Percentiles rank a stretch among this genome's conserved stretches.
Conservation (phyloP, 2,797 vertebrate genomes). For the Xenopus petersii region DNA sequence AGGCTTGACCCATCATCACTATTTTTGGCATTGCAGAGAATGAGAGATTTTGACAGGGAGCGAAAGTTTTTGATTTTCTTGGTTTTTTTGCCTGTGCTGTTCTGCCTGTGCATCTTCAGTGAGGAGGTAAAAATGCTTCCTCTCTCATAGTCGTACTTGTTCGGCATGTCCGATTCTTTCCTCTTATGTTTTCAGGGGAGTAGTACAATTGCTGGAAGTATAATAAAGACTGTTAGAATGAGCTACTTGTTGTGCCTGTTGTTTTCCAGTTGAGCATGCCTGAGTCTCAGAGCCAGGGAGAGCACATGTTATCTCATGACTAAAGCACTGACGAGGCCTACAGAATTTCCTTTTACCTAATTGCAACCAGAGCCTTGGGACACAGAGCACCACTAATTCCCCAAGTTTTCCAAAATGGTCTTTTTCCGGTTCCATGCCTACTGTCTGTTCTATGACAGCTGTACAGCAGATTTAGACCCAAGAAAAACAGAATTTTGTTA, state of each 20-base stretch:
- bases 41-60: constrained; percentile 79
- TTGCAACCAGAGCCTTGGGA: neutral
- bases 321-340: constrained; percentile 2
- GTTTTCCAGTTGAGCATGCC: constrained; percentile 50
- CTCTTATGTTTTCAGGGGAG: constrained; percentile 50
- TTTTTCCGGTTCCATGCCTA: neutral
- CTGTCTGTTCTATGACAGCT: neutral
- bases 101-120: constrained; percentile 78
- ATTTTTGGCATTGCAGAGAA: constrained; percentile 80
- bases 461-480: neutral
- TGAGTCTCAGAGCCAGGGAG: constrained; percentile 1
- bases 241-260: constrained; percentile 32
- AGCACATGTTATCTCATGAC: constrained; percentile 25
- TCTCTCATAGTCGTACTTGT: constrained; percentile 56
- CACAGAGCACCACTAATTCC: neutral
- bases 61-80: constrained; percentile 77
- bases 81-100: constrained; percentile 54
- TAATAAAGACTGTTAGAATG: constrained; percentile 53
- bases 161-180: constrained; percentile 64
- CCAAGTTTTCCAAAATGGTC: neutral
- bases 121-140: constrained; percentile 52
- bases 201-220: constrained; percentile 55
- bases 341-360: constrained; percentile 2
- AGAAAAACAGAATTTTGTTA: too few species aligned
- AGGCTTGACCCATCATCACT: constrained; percentile 75